Conservation (phyloP, 2,888 invertebrate genomes). For the Thyatira batis region DNA sequence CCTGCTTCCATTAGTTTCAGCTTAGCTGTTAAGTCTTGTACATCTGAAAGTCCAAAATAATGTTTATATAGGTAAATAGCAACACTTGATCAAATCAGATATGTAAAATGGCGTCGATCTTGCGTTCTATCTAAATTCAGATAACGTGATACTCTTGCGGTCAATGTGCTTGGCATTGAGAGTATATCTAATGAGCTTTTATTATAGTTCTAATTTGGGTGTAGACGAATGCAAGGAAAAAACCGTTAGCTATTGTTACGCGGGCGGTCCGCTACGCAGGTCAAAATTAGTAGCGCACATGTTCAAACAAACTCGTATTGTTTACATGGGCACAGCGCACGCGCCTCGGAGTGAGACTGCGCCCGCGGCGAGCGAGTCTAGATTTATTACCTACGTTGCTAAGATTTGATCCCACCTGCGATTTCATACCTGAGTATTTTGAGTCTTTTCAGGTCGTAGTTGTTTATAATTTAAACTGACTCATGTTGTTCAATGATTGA, state of each 20-base stretch:
- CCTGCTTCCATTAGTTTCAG: conserved; percentile 85
- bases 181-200: conserved; percentile 20
- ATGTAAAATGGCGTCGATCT: conserved; percentile 2
- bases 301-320: conserved; percentile 77
- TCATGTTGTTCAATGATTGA: neutral
- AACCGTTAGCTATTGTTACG: conserved; percentile 78
- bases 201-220: conserved; percentile 54
- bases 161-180: conserved; percentile 6
- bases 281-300: conserved; percentile 81
- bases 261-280: conserved; percentile 65
- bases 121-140: neutral
- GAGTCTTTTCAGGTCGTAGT: neutral
- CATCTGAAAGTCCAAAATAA: conserved; percentile 77
- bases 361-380: conserved; percentile 18
- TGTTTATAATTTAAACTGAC: neutral
- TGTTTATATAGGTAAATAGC: neutral
- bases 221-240: conserved; percentile 60
- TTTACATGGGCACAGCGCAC: conserved; percentile 58
- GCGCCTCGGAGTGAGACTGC: conserved; percentile 36
- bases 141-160: neutral
- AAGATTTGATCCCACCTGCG: neutral
- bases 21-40: conserved; percentile 87
- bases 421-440: no score
- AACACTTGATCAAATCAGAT: neutral
- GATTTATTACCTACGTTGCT: conserved; percentile 18